phyloP scores from a whole-genome alignment of 2,113 vertebrate species.

The Varanus komodoensis region DNA sequence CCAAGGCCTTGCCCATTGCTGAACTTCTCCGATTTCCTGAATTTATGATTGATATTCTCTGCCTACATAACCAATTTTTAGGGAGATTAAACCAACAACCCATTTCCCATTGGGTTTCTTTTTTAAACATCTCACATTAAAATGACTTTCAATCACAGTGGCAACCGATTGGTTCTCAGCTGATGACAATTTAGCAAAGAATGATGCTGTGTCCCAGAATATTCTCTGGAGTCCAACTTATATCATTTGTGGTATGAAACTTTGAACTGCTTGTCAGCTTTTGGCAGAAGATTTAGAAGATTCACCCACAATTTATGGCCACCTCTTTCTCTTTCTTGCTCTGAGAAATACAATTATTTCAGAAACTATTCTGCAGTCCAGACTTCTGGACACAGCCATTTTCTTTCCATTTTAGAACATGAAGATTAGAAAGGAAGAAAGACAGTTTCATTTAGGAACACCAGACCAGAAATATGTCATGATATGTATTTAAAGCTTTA shows the following conservation, averaged over 20 bases:
- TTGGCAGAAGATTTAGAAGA: constrained; percentile 22
- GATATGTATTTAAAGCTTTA: neutral
- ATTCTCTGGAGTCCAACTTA: constrained; percentile 23
- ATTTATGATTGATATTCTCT: neutral
- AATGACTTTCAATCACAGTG: constrained; percentile 19
- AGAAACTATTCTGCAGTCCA: neutral
- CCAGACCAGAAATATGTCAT: no score
- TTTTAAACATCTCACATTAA: neutral
- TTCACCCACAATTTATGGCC: constrained; percentile 23
- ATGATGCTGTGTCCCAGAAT: neutral
- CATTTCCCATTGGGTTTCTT: neutral
- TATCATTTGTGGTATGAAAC: constrained; percentile 36
- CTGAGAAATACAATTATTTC: constrained; percentile 28
- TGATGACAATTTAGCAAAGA: constrained; percentile 29
- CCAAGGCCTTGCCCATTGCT: neutral
- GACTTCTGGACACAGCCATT: constrained; percentile 11
- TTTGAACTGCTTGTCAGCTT: constrained; percentile 37
- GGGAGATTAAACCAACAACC: constrained; percentile 3
- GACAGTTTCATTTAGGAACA: neutral
- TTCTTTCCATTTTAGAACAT: neutral
- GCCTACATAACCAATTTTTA: neutral
- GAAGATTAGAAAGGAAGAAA: neutral
- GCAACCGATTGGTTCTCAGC: constrained; percentile 9
- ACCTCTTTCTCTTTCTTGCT: constrained; percentile 24
- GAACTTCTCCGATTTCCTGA: neutral